A percentile compares a stretch with the other conserved stretches of the same genome.
These are phyloP conservation scores for Macaria notata DNA, from an alignment of 2,888 invertebrate genomes.

Conservation along the genomic window DNA sequence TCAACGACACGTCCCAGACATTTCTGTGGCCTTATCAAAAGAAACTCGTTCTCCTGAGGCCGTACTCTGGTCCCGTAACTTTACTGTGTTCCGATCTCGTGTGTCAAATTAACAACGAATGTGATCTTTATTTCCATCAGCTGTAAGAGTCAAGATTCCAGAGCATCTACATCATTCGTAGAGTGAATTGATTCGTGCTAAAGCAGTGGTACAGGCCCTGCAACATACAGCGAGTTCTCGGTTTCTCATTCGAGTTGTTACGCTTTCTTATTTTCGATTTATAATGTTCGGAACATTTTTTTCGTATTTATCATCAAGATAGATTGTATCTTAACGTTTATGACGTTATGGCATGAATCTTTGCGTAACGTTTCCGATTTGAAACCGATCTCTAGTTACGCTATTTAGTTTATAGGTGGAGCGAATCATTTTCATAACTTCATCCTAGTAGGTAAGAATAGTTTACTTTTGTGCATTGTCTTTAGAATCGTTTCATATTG, in stretches of 20 bases:
- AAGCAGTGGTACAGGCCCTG: too few species aligned
- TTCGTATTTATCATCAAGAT: conserved; percentile 15
- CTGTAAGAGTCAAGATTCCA: too few species aligned
- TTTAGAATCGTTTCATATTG: too few species aligned
- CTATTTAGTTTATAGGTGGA: neutral
- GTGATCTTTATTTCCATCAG: too few species aligned
- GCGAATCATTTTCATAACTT: too few species aligned
- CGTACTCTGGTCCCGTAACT: too few species aligned
- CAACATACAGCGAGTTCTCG: conserved; percentile 40
- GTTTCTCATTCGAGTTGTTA: conserved; percentile 63
- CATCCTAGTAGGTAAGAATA: too few species aligned
- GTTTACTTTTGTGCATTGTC: too few species aligned
- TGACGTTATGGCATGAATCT: conserved; percentile 8
- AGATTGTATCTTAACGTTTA: conserved; percentile 19
- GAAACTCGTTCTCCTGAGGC: conserved; percentile 65
- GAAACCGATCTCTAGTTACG: conserved; percentile 1
- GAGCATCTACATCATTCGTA: too few species aligned
- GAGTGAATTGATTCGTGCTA: too few species aligned
- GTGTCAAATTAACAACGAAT: too few species aligned
- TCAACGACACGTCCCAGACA: conserved; percentile 61
- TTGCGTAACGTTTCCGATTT: conserved; percentile 20
- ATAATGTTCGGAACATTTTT: conserved; percentile 42
- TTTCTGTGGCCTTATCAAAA: conserved; percentile 68
- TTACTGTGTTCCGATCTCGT: too few species aligned
- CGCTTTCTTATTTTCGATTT: conserved; percentile 69